Evolutionary conservation across 2,797 vertebrate species (phyloP).

Genomic region (Mormyrops boulengeri): DNA sequence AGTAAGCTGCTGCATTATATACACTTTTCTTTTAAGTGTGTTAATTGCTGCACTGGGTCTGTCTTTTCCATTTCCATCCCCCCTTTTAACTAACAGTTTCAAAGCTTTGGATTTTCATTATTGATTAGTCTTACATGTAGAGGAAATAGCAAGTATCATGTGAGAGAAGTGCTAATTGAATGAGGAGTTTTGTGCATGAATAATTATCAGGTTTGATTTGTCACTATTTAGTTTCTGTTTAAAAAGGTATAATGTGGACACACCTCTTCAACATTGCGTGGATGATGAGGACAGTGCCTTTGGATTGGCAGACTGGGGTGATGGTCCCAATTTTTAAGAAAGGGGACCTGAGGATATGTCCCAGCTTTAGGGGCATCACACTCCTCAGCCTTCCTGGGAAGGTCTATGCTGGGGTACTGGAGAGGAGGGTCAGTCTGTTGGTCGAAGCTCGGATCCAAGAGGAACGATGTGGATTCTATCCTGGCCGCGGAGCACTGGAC

Average conservation of each 20-base stretch:
- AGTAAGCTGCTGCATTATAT: neutral
- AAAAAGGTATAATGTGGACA: neutral
- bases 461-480: neutral
- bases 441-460: neutral
- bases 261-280: neutral
- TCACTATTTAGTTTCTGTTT: neutral
- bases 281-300: neutral
- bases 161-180: neutral
- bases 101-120: neutral
- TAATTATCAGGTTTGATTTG: neutral
- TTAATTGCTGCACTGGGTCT: neutral
- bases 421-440: neutral
- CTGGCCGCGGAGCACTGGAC: neutral
- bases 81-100: neutral
- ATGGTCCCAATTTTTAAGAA: neutral
- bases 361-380: neutral
- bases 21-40: neutral
- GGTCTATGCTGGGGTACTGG: neutral
- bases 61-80: neutral
- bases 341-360: neutral
- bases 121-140: neutral
- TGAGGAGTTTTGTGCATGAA: neutral
- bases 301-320: neutral
- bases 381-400: neutral
- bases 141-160: neutral